phyloP scores from a whole-genome alignment of 2,797 vertebrate genomes.

The Protonibea diacanthus region DNA sequence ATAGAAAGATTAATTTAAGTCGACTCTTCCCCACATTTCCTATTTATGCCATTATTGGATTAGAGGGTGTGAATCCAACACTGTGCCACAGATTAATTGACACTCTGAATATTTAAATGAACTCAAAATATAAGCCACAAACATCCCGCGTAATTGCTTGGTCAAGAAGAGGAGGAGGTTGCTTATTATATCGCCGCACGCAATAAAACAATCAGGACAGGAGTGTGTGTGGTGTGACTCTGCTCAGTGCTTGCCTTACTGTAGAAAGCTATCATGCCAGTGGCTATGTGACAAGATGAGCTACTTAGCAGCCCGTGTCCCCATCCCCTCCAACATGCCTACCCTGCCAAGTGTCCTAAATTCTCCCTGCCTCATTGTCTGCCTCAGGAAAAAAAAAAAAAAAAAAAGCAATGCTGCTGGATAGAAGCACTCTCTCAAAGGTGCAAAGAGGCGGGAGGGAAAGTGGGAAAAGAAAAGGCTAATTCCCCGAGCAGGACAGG shows the following conservation, averaged over 20 bases:
- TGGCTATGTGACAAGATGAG: slow-evolving; percentile 70
- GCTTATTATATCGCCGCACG: slow-evolving; percentile 22
- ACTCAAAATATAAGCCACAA: slow-evolving; percentile 51
- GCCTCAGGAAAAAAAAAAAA: slow-evolving; percentile 71
- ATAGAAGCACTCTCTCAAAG: slow-evolving; percentile 66
- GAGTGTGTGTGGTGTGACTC: slow-evolving; percentile 30
- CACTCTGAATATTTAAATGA: slow-evolving; percentile 53
- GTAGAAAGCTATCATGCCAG: slow-evolving; percentile 61
- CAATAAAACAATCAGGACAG: slow-evolving; percentile 28
- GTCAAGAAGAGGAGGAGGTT: slow-evolving; percentile 43
- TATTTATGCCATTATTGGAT: slow-evolving; percentile 69
- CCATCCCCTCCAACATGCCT: slow-evolving; percentile 62
- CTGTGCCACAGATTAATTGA: slow-evolving; percentile 66
- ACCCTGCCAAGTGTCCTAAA: slow-evolving; percentile 83
- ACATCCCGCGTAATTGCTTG: slow-evolving; percentile 46
- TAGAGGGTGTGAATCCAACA: slow-evolving; percentile 62
- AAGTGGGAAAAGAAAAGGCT: slow-evolving; percentile 69
- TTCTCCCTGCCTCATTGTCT: slow-evolving; percentile 78
- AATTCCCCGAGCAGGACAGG: slow-evolving; percentile 77
- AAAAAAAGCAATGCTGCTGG: slow-evolving; percentile 65
- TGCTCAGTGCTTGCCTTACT: slow-evolving; percentile 70
- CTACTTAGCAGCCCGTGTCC: slow-evolving; percentile 72
- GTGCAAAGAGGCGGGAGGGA: slow-evolving; percentile 64
- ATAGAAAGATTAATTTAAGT: slow-evolving; percentile 63
- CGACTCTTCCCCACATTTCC: slow-evolving; percentile 37